A percentile compares a stretch with the other conserved stretches of the same genome.
Evolutionary conservation across 2,888 invertebrate species (phyloP).

Genomic region (Leptopilina drosophilae): DNA sequence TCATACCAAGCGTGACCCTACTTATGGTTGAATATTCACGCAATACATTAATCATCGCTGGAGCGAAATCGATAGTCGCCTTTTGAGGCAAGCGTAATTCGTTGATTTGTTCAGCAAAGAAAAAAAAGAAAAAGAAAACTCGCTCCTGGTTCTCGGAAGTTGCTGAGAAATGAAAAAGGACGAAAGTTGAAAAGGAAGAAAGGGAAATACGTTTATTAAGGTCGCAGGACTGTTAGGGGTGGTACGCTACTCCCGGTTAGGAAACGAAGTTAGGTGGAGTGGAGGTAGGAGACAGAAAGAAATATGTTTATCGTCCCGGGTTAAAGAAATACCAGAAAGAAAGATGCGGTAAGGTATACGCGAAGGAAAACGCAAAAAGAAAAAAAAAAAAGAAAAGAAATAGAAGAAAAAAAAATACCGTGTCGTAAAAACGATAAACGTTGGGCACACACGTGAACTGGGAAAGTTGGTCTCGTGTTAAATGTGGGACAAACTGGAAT

Average conservation of each 20-base stretch:
- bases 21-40: too few species aligned
- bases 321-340: conserved; percentile 28
- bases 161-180: conserved; percentile 15
- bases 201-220: conserved; percentile 39
- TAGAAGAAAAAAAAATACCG: conserved; percentile 26
- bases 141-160: neutral
- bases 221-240: conserved; percentile 18
- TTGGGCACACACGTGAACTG: conserved; percentile 18
- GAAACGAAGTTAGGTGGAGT: conserved; percentile 17
- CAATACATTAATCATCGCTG: neutral
- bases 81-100: neutral
- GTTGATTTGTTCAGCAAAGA: conserved; percentile 23
- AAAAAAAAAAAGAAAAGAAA: conserved; percentile 28
- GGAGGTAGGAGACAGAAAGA: conserved; percentile 26
- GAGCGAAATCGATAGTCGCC: neutral
- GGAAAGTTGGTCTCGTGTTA: neutral
- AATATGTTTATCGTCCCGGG: conserved; percentile 35
- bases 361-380: conserved; percentile 33
- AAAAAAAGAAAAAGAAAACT: neutral
- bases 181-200: neutral
- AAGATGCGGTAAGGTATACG: conserved; percentile 27
- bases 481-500: conserved; percentile 22
- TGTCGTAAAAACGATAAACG: conserved; percentile 33
- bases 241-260: conserved; percentile 20
- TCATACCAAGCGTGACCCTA: neutral